phyloP scores from a whole-genome alignment of 2,113 vertebrate species.

The Sardina pilchardus region DNA sequence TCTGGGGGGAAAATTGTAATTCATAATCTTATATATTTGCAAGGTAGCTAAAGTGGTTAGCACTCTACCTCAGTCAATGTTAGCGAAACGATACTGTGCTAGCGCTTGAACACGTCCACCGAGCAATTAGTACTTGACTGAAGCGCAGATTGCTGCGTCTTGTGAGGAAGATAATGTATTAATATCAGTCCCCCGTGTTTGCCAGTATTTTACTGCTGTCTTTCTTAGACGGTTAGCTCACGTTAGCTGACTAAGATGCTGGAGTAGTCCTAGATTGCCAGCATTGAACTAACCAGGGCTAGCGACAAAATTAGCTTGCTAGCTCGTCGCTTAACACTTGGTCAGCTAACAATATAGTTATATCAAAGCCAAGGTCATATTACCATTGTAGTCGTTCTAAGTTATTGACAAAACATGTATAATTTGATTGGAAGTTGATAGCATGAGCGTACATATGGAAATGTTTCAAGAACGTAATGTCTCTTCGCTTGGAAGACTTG shows the following conservation, averaged over 20 bases:
- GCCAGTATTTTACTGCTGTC: neutral
- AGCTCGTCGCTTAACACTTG: neutral
- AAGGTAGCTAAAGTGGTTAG: neutral
- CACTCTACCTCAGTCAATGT: neutral
- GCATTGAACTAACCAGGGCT: neutral
- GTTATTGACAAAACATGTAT: neutral
- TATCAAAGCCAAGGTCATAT: slow-evolving; percentile 4
- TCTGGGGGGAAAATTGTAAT: neutral
- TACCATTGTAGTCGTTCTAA: neutral
- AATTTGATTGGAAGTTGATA: neutral
- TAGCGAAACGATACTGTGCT: neutral
- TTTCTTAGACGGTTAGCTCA: neutral
- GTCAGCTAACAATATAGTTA: neutral
- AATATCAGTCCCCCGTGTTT: neutral
- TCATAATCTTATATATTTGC: neutral
- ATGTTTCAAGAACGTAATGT: neutral
- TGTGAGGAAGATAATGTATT: neutral
- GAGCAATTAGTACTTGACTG: neutral
- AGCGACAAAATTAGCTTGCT: neutral
- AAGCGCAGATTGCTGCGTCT: neutral
- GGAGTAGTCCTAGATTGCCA: neutral
- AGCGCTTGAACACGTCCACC: neutral
- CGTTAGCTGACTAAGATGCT: neutral
- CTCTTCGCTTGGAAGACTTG: neutral
- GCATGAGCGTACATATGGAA: neutral